Percentiles rank a stretch among this genome's conserved stretches.
These are phyloP conservation scores for Eulemur rubriventer DNA, from an alignment of 2,797 vertebrate species.

Conservation along the genomic window DNA sequence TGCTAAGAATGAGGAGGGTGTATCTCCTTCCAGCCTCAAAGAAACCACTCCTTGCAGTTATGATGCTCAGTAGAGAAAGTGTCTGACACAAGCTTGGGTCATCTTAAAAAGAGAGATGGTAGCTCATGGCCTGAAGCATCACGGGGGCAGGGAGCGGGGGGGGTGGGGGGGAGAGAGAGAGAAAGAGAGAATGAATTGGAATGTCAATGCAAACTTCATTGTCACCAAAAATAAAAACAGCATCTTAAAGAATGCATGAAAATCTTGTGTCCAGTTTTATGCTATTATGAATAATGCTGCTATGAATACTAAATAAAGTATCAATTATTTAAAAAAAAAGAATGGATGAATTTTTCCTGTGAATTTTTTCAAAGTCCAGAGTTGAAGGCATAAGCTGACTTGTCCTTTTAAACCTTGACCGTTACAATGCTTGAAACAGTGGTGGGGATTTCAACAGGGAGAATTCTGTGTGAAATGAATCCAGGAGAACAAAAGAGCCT, in stretches of 20 bases:
- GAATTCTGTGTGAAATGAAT: not conserved
- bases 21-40: not conserved
- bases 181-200: not conserved
- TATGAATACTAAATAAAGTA: no score
- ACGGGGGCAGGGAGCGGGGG: rapidly evolving
- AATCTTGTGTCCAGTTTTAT: no score
- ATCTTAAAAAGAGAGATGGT: not conserved
- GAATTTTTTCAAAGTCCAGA: not conserved
- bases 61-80: not conserved
- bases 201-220: not conserved
- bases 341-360: not conserved
- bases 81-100: not conserved
- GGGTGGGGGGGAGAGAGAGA: not conserved
- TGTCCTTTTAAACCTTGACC: not conserved
- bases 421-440: not conserved
- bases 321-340: not conserved
- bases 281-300: no score
- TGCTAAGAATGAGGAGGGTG: not conserved
- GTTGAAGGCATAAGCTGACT: not conserved
- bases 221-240: not conserved
- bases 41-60: not conserved
- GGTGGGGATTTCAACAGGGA: not conserved
- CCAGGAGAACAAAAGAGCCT: not conserved
- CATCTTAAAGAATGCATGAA: not conserved
- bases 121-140: not conserved